Conservation (phyloP, 2,113 vertebrate species). For the Ranitomeya imitator region DNA sequence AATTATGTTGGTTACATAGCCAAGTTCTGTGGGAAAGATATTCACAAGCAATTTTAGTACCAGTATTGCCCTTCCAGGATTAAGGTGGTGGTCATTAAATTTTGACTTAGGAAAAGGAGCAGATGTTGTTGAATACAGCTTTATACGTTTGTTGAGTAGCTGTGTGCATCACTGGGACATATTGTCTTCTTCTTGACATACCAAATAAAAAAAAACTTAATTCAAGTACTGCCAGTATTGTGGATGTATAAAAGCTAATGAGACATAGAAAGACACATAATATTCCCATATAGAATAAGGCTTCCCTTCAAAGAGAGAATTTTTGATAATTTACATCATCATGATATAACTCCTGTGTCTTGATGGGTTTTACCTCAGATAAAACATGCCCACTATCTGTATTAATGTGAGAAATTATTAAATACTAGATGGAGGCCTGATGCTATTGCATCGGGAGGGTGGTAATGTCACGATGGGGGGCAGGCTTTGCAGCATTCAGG, state of each 20-base stretch:
- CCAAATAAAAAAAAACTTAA: slow-evolving; percentile 16
- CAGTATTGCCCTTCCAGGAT: slow-evolving; percentile 24
- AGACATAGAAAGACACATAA: not conserved
- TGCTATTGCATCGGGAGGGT: too few relatives aligned
- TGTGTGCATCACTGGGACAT: slow-evolving; percentile 1
- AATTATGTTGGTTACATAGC: slow-evolving; percentile 51
- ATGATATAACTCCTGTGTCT: not conserved
- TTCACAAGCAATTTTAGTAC: slow-evolving; percentile 35
- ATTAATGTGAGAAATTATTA: not conserved
- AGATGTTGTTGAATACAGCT: slow-evolving; percentile 37
- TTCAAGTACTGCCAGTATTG: not conserved
- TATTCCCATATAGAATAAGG: not conserved
- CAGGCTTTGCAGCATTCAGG: too few relatives aligned
- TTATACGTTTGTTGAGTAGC: not conserved
- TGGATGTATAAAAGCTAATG: not conserved
- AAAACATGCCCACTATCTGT: not conserved
- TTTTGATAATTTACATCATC: too few relatives aligned
- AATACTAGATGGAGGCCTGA: not conserved
- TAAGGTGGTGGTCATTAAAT: slow-evolving; percentile 49
- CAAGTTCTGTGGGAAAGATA: slow-evolving; percentile 50
- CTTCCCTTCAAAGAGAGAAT: not conserved
- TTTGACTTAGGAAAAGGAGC: slow-evolving; percentile 37
- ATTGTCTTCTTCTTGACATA: slow-evolving; percentile 7
- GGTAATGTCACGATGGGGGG: too few relatives aligned
- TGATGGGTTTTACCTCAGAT: not conserved